Evolutionary conservation across 2,888 invertebrate species (phyloP).

Genomic region (Aphodius granarius): DNA sequence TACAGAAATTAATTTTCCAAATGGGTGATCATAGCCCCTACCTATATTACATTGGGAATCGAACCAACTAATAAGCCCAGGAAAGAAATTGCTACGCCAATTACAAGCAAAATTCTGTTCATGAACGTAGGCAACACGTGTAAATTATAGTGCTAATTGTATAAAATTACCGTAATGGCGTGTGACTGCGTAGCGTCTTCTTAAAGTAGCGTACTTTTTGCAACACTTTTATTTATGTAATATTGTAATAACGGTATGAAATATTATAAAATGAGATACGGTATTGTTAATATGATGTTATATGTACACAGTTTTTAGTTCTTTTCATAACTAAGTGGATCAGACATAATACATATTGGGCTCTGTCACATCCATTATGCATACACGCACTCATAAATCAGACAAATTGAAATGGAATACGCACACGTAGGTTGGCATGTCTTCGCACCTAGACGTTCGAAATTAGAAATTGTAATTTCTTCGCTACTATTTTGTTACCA

Average conservation of each 20-base stretch:
- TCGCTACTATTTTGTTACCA: background rate
- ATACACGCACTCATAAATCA: background rate
- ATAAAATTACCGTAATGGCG: background rate
- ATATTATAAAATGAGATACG: background rate
- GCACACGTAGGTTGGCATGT: background rate
- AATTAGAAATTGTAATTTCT: background rate
- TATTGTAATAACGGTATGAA: background rate
- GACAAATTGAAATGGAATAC: background rate
- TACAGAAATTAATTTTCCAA: background rate
- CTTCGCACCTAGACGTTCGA: background rate
- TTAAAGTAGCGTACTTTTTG: background rate
- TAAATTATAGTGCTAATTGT: background rate
- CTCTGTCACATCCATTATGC: background rate
- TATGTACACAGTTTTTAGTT: background rate
- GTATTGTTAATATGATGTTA: background rate
- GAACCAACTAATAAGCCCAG: background rate
- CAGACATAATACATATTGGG: background rate
- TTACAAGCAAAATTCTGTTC: background rate
- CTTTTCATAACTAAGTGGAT: background rate
- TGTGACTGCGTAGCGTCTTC: background rate
- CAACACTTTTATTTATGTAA: background rate
- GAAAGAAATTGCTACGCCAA: background rate
- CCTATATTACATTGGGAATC: too few species aligned
- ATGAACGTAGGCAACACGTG: background rate
- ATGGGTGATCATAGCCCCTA: background rate